These are phyloP conservation scores for Rambutsinella grinnellia DNA, from an alignment of 2,888 invertebrate genomes.

Conservation along the genomic window DNA sequence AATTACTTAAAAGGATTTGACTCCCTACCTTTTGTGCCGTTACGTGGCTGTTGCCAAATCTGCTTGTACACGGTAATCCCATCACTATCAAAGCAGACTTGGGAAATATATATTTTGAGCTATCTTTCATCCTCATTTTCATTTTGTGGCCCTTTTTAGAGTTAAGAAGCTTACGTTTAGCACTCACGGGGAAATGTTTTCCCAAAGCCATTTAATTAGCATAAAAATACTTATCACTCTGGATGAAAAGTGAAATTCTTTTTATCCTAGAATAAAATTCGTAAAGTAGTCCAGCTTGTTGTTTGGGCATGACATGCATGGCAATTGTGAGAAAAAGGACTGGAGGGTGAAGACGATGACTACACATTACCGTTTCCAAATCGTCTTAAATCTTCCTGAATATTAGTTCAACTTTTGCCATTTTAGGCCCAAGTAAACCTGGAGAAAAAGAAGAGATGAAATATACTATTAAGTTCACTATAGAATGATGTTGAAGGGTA, in stretches of 20 bases:
- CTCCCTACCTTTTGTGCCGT: neutral
- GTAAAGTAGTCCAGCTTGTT: constrained; percentile 11
- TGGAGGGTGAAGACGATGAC: too few species aligned
- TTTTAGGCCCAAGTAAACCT: too few species aligned
- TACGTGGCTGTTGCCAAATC: neutral
- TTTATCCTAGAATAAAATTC: constrained; percentile 29
- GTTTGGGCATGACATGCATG: too few species aligned
- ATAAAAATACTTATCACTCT: constrained; percentile 46
- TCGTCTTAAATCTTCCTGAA: too few species aligned
- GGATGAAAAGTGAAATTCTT: constrained; percentile 44
- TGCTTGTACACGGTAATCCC: too few species aligned
- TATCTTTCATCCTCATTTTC: too few species aligned
- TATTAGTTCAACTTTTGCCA: too few species aligned
- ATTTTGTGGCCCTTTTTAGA: too few species aligned
- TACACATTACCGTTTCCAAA: too few species aligned
- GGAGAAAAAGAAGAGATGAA: too few species aligned
- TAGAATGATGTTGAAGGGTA: constrained; percentile 13
- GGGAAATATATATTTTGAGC: neutral
- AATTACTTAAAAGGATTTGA: neutral
- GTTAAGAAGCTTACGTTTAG: too few species aligned
- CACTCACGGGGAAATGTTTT: constrained; percentile 32
- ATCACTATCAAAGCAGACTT: neutral
- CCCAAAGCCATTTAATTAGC: constrained; percentile 41
- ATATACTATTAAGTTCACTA: neutral
- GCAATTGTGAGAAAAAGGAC: too few species aligned